Conservation (phyloP, 1,140 invertebrate genomes). For the Apis laboriosa region DNA sequence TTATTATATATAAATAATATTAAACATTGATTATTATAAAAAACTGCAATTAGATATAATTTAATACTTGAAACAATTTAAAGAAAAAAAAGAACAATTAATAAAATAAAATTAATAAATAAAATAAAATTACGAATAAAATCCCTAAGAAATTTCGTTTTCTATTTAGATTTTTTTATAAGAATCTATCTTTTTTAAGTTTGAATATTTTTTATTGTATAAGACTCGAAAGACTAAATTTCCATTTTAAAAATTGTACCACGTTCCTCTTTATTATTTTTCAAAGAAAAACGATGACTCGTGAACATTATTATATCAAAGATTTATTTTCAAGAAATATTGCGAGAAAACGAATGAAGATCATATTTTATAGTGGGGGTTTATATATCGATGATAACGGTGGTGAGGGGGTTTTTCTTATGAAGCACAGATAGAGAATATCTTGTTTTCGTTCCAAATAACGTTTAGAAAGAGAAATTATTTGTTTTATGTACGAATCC, state of each 20-base stretch:
- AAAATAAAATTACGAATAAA: no score
- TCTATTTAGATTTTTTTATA: background rate
- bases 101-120: no score
- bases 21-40: no score
- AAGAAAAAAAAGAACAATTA: no score
- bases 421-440: slow-evolving; percentile 21
- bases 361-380: background rate
- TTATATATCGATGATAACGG: slow-evolving; percentile 11
- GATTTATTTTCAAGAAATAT: background rate
- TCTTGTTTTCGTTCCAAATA: slow-evolving; percentile 35
- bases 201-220: background rate
- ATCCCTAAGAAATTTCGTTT: background rate
- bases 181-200: background rate
- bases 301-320: background rate
- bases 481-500: background rate
- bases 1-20: no score
- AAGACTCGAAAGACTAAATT: no score
- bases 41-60: no score
- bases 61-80: no score
- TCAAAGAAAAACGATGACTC: background rate
- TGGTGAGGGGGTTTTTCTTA: background rate
- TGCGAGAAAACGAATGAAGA: background rate
- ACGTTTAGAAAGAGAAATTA: slow-evolving; percentile 3
- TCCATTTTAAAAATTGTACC: background rate
- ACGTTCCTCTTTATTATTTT: background rate